phyloP scores from a whole-genome alignment of 1,140 invertebrate genomes.

The Idris sp. region DNA sequence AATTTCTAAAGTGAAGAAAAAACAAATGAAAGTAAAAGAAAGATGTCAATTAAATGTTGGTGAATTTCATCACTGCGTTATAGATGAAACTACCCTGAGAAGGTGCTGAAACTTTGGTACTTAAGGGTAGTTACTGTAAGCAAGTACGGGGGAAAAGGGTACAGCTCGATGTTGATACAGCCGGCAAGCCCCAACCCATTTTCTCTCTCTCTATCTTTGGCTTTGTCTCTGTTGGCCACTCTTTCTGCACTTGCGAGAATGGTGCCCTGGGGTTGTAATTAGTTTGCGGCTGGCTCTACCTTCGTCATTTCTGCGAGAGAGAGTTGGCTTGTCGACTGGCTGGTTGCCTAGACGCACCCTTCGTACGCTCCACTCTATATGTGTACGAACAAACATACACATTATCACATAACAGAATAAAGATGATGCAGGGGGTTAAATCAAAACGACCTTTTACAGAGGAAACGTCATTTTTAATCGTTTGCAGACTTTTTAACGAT shows the following conservation, averaged over 20 bases:
- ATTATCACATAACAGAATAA: slow-evolving; percentile 39
- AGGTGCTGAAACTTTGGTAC: slow-evolving; percentile 67
- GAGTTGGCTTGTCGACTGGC: slow-evolving; percentile 62
- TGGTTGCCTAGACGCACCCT: slow-evolving; percentile 62
- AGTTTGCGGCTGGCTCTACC: slow-evolving; percentile 73
- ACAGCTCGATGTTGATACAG: slow-evolving; percentile 62
- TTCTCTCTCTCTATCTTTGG: slow-evolving; percentile 20
- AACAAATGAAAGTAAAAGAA: too few species aligned
- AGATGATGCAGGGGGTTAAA: slow-evolving; percentile 37
- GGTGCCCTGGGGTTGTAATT: slow-evolving; percentile 74
- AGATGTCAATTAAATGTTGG: slow-evolving; percentile 70
- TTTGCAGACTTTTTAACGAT: slow-evolving; percentile 36
- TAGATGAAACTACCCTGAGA: slow-evolving; percentile 32
- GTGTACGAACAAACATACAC: slow-evolving; percentile 19
- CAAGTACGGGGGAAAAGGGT: slow-evolving; percentile 57
- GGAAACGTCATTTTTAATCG: slow-evolving; percentile 48
- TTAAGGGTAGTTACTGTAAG: slow-evolving; percentile 65
- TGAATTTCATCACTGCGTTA: slow-evolving; percentile 69
- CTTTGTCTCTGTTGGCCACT: slow-evolving; percentile 13
- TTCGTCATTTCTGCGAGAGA: slow-evolving; percentile 69
- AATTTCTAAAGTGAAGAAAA: too few species aligned
- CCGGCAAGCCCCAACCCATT: slow-evolving; percentile 44
- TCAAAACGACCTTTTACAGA: slow-evolving; percentile 31
- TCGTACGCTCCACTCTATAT: slow-evolving; percentile 22
- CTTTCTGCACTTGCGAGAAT: slow-evolving; percentile 66